Conservation (phyloP, 1,140 invertebrate species). For the Nilaparvata lugens region DNA sequence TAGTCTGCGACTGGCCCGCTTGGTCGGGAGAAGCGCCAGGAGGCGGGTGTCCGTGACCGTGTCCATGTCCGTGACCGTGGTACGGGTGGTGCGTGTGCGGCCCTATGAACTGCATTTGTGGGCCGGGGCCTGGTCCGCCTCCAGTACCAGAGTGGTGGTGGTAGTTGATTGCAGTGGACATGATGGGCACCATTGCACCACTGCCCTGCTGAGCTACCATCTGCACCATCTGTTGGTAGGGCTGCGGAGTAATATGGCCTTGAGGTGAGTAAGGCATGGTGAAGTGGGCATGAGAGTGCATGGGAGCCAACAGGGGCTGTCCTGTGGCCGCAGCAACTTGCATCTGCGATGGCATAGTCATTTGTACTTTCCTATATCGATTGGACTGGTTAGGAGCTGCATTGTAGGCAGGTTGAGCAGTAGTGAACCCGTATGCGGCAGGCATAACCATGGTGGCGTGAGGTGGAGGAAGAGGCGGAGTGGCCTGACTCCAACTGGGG, state of each 20-base stretch:
- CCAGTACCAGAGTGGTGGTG: slow-evolving; percentile 42
- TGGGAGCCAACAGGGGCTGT: slow-evolving; percentile 66
- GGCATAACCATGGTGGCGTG: slow-evolving; percentile 41
- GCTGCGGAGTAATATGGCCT: slow-evolving; percentile 36
- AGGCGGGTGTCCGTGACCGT: slow-evolving; percentile 20
- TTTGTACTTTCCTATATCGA: slow-evolving; percentile 45
- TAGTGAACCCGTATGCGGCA: slow-evolving; percentile 32
- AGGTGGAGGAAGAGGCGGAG: slow-evolving; percentile 33
- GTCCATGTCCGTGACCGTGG: slow-evolving; percentile 37
- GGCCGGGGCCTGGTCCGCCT: slow-evolving; percentile 23
- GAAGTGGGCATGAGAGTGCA: slow-evolving; percentile 30
- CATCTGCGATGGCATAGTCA: slow-evolving; percentile 54
- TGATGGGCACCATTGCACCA: slow-evolving; percentile 29
- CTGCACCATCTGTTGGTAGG: slow-evolving; percentile 26
- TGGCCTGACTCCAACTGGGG: slow-evolving; percentile 42
- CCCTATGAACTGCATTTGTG: slow-evolving; percentile 47
- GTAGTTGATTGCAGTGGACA: slow-evolving; percentile 35
- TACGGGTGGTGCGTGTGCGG: slow-evolving; percentile 34
- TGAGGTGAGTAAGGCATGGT: slow-evolving; percentile 29
- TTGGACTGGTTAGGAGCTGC: slow-evolving; percentile 38
- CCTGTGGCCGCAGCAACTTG: slow-evolving; percentile 68
- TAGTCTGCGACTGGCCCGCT: slow-evolving; percentile 2
- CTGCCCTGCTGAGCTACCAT: slow-evolving; percentile 22
- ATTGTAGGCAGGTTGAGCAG: slow-evolving; percentile 33
- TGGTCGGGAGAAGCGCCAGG: slow-evolving; percentile 2